Evolutionary conservation across 2,113 vertebrate species (phyloP).

Genomic region (Felis chaus): DNA sequence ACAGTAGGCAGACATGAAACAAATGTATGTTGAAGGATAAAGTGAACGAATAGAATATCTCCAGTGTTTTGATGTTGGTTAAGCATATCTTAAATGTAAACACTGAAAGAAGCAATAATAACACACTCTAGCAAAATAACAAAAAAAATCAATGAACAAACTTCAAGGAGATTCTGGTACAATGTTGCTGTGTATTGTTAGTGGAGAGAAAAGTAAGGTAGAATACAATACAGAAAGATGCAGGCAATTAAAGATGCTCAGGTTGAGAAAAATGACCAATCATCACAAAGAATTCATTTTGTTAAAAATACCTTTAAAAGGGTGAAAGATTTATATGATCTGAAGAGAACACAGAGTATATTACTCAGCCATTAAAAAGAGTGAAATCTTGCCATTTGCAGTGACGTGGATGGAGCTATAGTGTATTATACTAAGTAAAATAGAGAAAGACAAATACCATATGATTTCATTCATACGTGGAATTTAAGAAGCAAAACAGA

Average conservation of each 20-base stretch:
- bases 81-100: slow-evolving; percentile 25
- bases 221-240: background rate
- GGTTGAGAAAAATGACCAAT: background rate
- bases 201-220: background rate
- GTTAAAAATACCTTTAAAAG: background rate
- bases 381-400: no score
- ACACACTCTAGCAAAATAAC: background rate
- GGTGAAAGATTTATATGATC: no score
- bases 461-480: no score
- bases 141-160: slow-evolving; percentile 34
- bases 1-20: background rate
- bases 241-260: background rate
- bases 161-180: background rate
- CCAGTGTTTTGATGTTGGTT: slow-evolving; percentile 16
- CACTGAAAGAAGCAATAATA: background rate
- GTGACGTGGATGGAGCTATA: no score
- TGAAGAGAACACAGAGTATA: no score
- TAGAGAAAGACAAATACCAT: no score
- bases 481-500: no score
- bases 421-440: no score
- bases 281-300: slow-evolving; percentile 15
- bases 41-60: slow-evolving; percentile 29
- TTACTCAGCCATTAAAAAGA: no score
- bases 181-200: background rate
- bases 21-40: slow-evolving; percentile 41